Percentiles rank a stretch among this genome's conserved stretches.
phyloP scores from a whole-genome alignment of 2,888 invertebrate species.

The Andrena flavipes region DNA sequence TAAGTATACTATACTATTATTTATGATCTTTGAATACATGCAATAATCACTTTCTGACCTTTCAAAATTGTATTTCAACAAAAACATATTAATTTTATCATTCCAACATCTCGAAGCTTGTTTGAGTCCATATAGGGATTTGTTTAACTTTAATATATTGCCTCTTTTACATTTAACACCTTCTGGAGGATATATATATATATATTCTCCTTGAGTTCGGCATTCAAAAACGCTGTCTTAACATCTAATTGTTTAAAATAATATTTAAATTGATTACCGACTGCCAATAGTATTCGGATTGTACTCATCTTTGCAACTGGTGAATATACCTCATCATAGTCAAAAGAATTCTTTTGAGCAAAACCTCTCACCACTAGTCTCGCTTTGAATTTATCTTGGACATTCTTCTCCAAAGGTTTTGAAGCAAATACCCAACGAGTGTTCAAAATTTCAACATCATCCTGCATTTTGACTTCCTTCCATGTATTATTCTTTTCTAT shows the following conservation, averaged over 20 bases:
- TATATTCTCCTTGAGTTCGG: slow-evolving; percentile 3
- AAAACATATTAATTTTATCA: background rate
- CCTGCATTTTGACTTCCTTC: slow-evolving; percentile 3
- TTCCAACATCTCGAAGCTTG: background rate
- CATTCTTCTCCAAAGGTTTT: slow-evolving; percentile 68
- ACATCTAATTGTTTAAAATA: slow-evolving; percentile 63
- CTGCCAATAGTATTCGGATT: slow-evolving; percentile 58
- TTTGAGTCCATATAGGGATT: background rate
- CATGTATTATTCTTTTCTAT: slow-evolving; percentile 61
- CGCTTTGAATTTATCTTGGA: slow-evolving; percentile 73
- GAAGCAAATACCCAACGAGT: slow-evolving; percentile 64
- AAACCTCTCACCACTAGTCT: slow-evolving; percentile 67
- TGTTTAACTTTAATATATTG: background rate
- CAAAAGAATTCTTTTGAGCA: slow-evolving; percentile 68
- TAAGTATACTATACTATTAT: background rate
- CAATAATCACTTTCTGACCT: background rate
- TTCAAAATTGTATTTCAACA: background rate
- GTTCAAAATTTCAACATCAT: slow-evolving; percentile 54
- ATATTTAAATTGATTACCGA: background rate
- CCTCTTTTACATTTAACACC: slow-evolving; percentile 18
- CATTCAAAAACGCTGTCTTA: slow-evolving; percentile 65
- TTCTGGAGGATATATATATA: slow-evolving; percentile 44
- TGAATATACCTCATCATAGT: slow-evolving; percentile 74
- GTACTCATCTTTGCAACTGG: slow-evolving; percentile 71
- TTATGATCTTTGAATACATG: no score